A percentile compares a stretch with the other conserved stretches of the same genome.
These are phyloP conservation scores for Drepana falcataria DNA, from an alignment of 2,888 invertebrate genomes.

Conservation along the genomic window DNA sequence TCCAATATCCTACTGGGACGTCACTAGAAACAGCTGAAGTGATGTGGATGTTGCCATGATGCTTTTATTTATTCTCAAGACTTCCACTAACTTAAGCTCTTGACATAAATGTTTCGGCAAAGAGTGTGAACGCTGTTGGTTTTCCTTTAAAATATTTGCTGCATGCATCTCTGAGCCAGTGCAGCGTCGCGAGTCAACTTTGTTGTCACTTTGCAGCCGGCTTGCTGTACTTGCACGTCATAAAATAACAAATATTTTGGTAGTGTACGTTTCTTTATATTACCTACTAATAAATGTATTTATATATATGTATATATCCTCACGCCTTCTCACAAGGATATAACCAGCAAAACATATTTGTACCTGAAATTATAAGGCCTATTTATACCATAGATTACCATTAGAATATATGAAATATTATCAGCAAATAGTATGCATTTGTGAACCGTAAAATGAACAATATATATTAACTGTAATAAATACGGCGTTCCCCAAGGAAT, in stretches of 20 bases:
- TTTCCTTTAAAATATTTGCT: conserved; percentile 39
- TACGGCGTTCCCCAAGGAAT: too few species aligned
- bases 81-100: conserved; percentile 29
- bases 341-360: too few species aligned
- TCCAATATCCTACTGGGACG: conserved; percentile 24
- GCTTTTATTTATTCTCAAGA: conserved; percentile 36
- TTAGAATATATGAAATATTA: too few species aligned
- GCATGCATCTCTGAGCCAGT: conserved; percentile 14
- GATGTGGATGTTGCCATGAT: conserved; percentile 25
- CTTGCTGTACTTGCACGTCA: conserved; percentile 3
- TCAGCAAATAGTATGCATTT: too few species aligned
- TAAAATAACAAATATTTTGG: conserved; percentile 4
- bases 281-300: not conserved
- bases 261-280: not conserved
- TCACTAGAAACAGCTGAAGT: conserved; percentile 21
- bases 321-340: too few species aligned
- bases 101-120: conserved; percentile 38
- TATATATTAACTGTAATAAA: too few species aligned
- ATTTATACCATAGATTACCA: too few species aligned
- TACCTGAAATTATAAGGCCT: too few species aligned
- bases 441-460: too few species aligned
- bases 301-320: not conserved
- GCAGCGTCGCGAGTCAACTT: conserved; percentile 16
- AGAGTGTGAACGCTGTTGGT: conserved; percentile 34
- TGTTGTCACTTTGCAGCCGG: conserved; percentile 13